These are phyloP conservation scores for Heteromyza rotundicornis DNA, from an alignment of 2,888 invertebrate genomes.

Conservation along the genomic window DNA sequence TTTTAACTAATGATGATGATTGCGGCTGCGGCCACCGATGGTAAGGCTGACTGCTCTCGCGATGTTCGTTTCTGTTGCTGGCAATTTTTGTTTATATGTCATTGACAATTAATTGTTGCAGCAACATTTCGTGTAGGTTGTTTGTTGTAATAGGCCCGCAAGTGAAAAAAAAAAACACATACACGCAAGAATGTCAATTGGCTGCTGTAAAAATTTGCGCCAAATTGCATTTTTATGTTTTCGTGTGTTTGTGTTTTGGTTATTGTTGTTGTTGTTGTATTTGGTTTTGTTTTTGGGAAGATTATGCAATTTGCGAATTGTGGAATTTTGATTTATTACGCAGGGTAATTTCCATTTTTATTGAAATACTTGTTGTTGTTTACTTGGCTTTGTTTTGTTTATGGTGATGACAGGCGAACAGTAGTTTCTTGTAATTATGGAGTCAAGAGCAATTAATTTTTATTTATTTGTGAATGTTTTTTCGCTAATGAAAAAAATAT, in stretches of 20 bases:
- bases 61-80: constrained; percentile 11
- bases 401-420: too few relatives aligned
- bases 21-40: constrained; percentile 26
- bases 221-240: not conserved
- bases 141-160: too few relatives aligned
- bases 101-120: constrained; percentile 48
- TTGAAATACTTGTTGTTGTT: not conserved
- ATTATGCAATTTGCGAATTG: constrained; percentile 5
- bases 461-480: too few relatives aligned
- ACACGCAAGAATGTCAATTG: not conserved
- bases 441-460: too few relatives aligned
- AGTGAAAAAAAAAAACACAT: not conserved
- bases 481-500: too few relatives aligned
- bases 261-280: not conserved
- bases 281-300: not conserved
- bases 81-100: constrained; percentile 44
- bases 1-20: constrained; percentile 56
- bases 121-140: constrained; percentile 1
- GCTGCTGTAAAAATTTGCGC: not conserved
- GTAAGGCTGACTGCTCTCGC: constrained; percentile 18
- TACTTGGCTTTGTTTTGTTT: not conserved
- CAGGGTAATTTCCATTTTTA: not conserved
- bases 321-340: not conserved
- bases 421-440: too few relatives aligned
- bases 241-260: not conserved